Percentiles rank a stretch among this genome's conserved stretches.
Conservation (phyloP, 2,113 vertebrate genomes). For the Cranoglanis bouderius region DNA sequence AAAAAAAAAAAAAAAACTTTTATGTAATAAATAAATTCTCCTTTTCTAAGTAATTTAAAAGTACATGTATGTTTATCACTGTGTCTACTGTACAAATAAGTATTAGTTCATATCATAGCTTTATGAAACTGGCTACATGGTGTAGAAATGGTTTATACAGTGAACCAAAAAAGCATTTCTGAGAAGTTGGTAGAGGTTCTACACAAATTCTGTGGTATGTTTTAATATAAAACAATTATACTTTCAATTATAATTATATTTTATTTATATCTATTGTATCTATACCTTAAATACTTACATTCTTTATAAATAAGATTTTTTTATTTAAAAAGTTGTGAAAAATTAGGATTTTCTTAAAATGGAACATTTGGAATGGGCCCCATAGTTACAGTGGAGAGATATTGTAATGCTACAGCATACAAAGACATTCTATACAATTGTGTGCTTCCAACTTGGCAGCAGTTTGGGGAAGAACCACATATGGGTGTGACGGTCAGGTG, state of each 20-base stretch:
- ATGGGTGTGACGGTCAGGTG: background rate
- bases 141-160: too few species aligned
- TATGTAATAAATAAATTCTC: constrained; percentile 26
- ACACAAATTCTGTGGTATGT: constrained; percentile 56
- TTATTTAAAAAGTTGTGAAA: background rate
- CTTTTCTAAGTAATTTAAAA: background rate
- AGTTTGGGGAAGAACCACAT: background rate
- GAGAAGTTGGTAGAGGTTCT: constrained; percentile 31
- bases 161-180: background rate
- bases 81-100: background rate
- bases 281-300: constrained; percentile 37
- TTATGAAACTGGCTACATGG: constrained; percentile 6
- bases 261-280: background rate
- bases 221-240: constrained; percentile 77
- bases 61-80: background rate
- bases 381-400: background rate
- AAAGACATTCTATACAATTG: background rate
- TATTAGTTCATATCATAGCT: constrained; percentile 15
- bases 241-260: constrained; percentile 38
- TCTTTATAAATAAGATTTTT: constrained; percentile 6
- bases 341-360: background rate
- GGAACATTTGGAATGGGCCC: background rate
- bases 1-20: background rate
- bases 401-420: background rate
- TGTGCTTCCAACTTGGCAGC: background rate